Evolutionary conservation across 2,888 invertebrate species (phyloP).

Genomic region (Watsonalla cultraria): DNA sequence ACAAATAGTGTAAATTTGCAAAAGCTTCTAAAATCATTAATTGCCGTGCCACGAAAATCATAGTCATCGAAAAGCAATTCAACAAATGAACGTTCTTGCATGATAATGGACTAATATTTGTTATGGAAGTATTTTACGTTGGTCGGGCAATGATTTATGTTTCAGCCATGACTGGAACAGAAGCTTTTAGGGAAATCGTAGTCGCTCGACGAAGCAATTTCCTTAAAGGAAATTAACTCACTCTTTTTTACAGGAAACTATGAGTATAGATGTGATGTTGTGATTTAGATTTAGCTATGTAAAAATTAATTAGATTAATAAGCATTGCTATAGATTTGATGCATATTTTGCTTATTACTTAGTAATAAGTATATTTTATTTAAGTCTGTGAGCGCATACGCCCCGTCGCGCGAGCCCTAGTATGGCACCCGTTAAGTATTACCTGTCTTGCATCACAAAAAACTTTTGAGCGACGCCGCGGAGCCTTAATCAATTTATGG

Average conservation of each 20-base stretch:
- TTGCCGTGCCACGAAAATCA: slow-evolving; percentile 1
- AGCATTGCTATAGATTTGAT: too few species aligned
- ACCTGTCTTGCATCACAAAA: slow-evolving; percentile 63
- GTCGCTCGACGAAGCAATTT: slow-evolving; percentile 59
- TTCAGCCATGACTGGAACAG: slow-evolving; percentile 40
- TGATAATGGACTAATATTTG: slow-evolving; percentile 34
- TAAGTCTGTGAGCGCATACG: too few species aligned
- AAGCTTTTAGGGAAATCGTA: slow-evolving; percentile 58
- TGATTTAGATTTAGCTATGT: not conserved
- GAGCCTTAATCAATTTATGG: slow-evolving; percentile 76
- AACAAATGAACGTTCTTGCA: slow-evolving; percentile 17
- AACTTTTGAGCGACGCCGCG: slow-evolving; percentile 65
- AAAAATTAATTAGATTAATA: too few species aligned
- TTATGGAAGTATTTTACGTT: slow-evolving; percentile 40
- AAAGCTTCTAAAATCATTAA: too few species aligned
- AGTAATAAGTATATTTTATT: too few species aligned
- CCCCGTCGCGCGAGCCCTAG: slow-evolving; percentile 24
- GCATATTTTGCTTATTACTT: too few species aligned
- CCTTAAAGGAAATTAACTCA: slow-evolving; percentile 69
- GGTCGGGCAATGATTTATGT: slow-evolving; percentile 45
- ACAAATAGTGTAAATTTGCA: too few species aligned
- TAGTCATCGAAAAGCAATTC: slow-evolving; percentile 9
- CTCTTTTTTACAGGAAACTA: slow-evolving; percentile 24
- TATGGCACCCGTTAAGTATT: slow-evolving; percentile 39
- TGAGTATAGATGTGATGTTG: not conserved